Percentiles rank a stretch among this genome's conserved stretches.
These are phyloP conservation scores for Bombus sibiricus DNA, from an alignment of 1,140 invertebrate species.

Conservation along the genomic window DNA sequence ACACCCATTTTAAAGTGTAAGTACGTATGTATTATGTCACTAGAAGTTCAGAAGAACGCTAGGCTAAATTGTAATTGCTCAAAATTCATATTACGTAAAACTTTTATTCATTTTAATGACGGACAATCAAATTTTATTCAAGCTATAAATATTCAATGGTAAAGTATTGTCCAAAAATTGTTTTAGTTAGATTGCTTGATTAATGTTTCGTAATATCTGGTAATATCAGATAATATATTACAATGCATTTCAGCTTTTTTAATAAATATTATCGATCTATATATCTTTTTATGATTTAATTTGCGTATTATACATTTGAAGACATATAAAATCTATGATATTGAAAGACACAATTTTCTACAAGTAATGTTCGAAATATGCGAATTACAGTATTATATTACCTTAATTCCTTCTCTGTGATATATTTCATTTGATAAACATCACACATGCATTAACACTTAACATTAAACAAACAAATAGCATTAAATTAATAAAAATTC, in stretches of 20 bases:
- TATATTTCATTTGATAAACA: neutral
- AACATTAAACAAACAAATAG: neutral
- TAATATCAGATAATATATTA: neutral
- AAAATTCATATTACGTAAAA: neutral
- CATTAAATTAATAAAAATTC: neutral
- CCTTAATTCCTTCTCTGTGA: neutral
- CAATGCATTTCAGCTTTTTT: neutral
- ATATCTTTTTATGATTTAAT: neutral
- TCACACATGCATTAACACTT: neutral
- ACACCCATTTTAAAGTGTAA: neutral
- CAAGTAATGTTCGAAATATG: neutral
- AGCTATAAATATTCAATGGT: neutral
- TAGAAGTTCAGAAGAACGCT: neutral
- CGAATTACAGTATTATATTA: neutral
- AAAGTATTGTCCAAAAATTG: neutral
- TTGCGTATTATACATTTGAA: neutral
- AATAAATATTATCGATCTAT: neutral
- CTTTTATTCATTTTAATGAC: neutral
- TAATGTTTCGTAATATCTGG: neutral
- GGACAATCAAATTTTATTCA: neutral
- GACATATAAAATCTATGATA: neutral
- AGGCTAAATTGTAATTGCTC: neutral
- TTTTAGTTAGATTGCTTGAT: too few relatives aligned
- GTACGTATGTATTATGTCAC: neutral
- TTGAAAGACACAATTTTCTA: neutral